Evolutionary conservation across 35 echinoderm and acorn worm genomes (phyloP).

Genomic region (Eucidaris tribuloides): DNA sequence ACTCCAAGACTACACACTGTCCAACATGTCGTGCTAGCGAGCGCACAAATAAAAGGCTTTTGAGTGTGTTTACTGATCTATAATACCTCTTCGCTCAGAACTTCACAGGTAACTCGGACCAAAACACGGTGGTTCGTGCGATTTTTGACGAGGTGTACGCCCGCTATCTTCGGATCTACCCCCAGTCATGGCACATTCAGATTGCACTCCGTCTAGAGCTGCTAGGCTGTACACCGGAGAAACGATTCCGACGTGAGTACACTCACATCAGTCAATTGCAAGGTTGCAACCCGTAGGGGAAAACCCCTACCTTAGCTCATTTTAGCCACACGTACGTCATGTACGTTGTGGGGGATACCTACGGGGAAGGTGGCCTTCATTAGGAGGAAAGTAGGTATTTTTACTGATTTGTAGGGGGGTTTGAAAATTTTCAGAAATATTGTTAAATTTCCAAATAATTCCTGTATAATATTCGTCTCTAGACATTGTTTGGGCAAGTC

Average conservation of each 20-base stretch:
- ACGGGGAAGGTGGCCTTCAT: neutral
- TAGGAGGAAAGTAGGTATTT: neutral
- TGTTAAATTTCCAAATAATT: too few species aligned
- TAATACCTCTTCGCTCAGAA: slow-evolving; percentile 58
- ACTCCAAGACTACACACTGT: too few species aligned
- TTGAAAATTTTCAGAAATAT: too few species aligned
- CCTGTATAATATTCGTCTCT: too few species aligned
- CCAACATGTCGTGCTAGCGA: too few species aligned
- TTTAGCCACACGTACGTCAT: too few species aligned
- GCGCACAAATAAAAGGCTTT: too few species aligned
- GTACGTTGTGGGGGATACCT: neutral
- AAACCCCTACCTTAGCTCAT: too few species aligned
- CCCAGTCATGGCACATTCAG: slow-evolving; percentile 59
- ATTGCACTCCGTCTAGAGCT: slow-evolving; percentile 69
- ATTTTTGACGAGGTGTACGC: slow-evolving; percentile 62
- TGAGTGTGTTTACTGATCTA: too few species aligned
- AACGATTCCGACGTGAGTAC: slow-evolving; percentile 77
- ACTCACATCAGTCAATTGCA: neutral
- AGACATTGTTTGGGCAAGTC: too few species aligned
- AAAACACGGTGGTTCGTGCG: neutral
- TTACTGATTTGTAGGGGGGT: neutral
- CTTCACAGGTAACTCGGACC: slow-evolving; percentile 70
- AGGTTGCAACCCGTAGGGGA: neutral
- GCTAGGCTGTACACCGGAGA: slow-evolving; percentile 68
- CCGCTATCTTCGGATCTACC: slow-evolving; percentile 63